phyloP scores from a whole-genome alignment of 2,888 invertebrate genomes.

The Calliphora vomitoria region DNA sequence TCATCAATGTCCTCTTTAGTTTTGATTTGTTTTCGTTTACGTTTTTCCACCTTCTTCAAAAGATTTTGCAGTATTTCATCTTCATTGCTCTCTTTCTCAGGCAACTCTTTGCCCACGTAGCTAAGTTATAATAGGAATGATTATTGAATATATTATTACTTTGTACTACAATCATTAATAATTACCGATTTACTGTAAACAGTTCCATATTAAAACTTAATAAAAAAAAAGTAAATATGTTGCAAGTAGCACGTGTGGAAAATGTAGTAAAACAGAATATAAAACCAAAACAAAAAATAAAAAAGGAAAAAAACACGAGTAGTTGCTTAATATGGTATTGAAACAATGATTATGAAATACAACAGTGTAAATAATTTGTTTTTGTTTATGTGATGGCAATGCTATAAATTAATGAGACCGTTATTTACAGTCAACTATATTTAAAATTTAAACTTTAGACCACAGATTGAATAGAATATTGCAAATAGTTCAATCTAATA shows the following conservation, averaged over 20 bases:
- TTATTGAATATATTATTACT: background rate
- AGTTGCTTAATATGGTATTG: background rate
- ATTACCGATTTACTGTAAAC: constrained; percentile 89
- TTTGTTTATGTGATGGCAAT: background rate
- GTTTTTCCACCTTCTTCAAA: constrained; percentile 87
- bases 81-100: constrained; percentile 83
- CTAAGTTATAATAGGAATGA: constrained; percentile 40
- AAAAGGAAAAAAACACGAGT: background rate
- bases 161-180: background rate
- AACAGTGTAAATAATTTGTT: background rate
- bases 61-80: constrained; percentile 86
- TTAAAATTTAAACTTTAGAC: too few species aligned
- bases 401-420: background rate
- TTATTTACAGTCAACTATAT: background rate
- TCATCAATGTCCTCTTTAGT: constrained; percentile 65
- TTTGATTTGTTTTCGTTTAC: constrained; percentile 81
- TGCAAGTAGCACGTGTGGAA: constrained; percentile 45
- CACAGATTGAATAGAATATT: too few species aligned
- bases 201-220: constrained; percentile 87
- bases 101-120: constrained; percentile 74
- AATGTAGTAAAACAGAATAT: background rate
- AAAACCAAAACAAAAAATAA: constrained; percentile 33
- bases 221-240: background rate
- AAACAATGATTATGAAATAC: background rate
- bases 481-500: too few species aligned